A percentile compares a stretch with the other conserved stretches of the same genome.
phyloP scores from a whole-genome alignment of 2,888 invertebrate genomes.

The Dilophus febrilis region DNA sequence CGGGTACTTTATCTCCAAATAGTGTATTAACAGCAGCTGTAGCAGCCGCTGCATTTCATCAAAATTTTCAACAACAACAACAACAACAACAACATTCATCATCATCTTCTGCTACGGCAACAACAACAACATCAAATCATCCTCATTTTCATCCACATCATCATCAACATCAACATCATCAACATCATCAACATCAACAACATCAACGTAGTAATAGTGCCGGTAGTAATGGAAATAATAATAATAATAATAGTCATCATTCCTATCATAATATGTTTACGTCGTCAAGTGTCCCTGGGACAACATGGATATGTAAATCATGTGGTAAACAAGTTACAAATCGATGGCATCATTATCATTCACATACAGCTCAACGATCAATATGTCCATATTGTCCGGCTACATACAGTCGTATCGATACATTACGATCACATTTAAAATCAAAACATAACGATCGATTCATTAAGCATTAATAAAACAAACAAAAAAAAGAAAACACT shows the following conservation, averaged over 20 bases:
- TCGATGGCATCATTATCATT: slow-evolving; percentile 77
- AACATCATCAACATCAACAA: slow-evolving; percentile 2
- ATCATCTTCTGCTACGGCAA: no score
- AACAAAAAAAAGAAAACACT: no score
- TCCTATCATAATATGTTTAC: slow-evolving; percentile 75
- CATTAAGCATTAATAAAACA: slow-evolving; percentile 16
- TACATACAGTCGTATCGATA: slow-evolving; percentile 76
- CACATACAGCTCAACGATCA: slow-evolving; percentile 62
- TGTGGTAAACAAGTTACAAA: slow-evolving; percentile 77
- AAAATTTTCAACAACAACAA: slow-evolving; percentile 12
- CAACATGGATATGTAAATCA: slow-evolving; percentile 64
- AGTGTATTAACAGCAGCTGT: no score
- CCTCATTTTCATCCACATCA: not conserved
- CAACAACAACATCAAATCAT: no score
- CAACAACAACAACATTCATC: not conserved
- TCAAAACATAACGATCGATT: slow-evolving; percentile 45
- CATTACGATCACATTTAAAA: slow-evolving; percentile 63
- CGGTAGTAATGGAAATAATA: not conserved
- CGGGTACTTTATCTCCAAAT: no score
- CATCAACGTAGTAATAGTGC: not conserved
- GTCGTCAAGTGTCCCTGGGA: slow-evolving; percentile 49
- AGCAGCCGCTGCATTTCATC: slow-evolving; percentile 14
- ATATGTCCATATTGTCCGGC: slow-evolving; percentile 72
- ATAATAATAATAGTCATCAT: slow-evolving; percentile 18
- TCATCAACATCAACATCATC: not conserved